Evolutionary conservation across 2,797 vertebrate species (phyloP).

Genomic region (Sorex maritimensis): DNA sequence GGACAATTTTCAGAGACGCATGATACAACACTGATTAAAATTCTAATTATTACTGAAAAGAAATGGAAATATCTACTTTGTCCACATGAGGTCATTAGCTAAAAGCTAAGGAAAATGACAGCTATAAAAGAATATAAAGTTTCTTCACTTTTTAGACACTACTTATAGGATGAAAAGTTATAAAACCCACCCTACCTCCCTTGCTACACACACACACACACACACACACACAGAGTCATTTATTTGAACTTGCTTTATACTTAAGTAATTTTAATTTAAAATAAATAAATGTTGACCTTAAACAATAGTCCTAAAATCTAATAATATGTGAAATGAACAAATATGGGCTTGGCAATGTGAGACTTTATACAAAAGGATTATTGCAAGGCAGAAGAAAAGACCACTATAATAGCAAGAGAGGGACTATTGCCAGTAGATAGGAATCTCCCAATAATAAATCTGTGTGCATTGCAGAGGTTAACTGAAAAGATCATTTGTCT

Average conservation of each 20-base stretch:
- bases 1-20: background rate
- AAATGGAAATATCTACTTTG: constrained; percentile 10
- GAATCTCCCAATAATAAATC: background rate
- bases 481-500: background rate
- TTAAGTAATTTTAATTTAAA: constrained; percentile 24
- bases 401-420: no score
- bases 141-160: constrained; percentile 34
- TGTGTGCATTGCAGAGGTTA: background rate
- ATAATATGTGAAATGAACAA: constrained; percentile 18
- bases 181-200: constrained; percentile 12
- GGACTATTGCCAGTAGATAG: background rate
- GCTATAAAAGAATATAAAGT: background rate
- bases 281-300: background rate
- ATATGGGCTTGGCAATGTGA: background rate
- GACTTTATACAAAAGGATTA: background rate
- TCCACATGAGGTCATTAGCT: background rate
- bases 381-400: background rate
- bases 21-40: background rate
- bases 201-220: background rate
- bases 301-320: constrained; percentile 16
- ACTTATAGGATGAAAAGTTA: constrained; percentile 3
- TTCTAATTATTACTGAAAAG: constrained; percentile 33
- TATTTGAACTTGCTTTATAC: background rate
- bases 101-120: constrained; percentile 41
- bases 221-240: background rate